A percentile compares a stretch with the other conserved stretches of the same genome.
phyloP scores from a whole-genome alignment of 2,113 vertebrate species.

The Tachysurus vachellii region DNA sequence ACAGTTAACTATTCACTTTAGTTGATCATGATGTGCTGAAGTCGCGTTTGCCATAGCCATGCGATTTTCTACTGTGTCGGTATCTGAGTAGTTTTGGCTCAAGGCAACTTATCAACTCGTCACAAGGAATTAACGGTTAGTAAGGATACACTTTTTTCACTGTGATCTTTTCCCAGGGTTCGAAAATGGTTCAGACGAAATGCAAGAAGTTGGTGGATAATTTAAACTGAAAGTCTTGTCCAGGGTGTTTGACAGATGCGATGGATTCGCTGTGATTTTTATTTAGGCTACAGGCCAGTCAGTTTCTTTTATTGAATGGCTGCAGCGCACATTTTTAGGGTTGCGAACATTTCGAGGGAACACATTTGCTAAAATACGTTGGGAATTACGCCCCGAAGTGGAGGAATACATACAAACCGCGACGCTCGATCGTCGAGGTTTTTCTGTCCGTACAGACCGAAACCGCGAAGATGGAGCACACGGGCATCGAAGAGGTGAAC shows the following conservation, averaged over 20 bases:
- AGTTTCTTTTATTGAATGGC: conserved; percentile 47
- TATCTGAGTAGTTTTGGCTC: conserved; percentile 56
- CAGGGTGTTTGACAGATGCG: conserved; percentile 8
- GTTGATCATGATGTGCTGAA: conserved; percentile 41
- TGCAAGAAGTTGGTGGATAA: conserved; percentile 55
- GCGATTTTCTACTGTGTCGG: conserved; percentile 7
- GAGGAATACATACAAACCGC: conserved; percentile 62
- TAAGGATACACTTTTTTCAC: conserved; percentile 20
- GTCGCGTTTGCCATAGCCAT: not conserved
- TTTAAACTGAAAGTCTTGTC: conserved; percentile 23
- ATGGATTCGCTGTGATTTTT: conserved; percentile 54
- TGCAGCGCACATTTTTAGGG: conserved; percentile 30
- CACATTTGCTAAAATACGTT: conserved; percentile 12
- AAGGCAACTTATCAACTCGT: conserved; percentile 57
- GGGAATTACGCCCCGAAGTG: conserved; percentile 43
- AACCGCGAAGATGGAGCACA: conserved; percentile 77
- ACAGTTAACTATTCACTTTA: conserved; percentile 59
- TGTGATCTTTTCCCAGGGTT: conserved; percentile 16
- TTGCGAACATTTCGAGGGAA: conserved; percentile 43
- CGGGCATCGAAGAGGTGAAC: conserved; percentile 80
- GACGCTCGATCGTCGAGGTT: conserved; percentile 41
- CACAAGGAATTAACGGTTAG: conserved; percentile 63
- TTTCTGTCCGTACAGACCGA: conserved; percentile 20
- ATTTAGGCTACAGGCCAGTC: not conserved
- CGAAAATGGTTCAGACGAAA: conserved; percentile 24